A percentile compares a stretch with the other conserved stretches of the same genome.
Conservation (phyloP, 2,888 invertebrate genomes). For the Lithodes maja region DNA sequence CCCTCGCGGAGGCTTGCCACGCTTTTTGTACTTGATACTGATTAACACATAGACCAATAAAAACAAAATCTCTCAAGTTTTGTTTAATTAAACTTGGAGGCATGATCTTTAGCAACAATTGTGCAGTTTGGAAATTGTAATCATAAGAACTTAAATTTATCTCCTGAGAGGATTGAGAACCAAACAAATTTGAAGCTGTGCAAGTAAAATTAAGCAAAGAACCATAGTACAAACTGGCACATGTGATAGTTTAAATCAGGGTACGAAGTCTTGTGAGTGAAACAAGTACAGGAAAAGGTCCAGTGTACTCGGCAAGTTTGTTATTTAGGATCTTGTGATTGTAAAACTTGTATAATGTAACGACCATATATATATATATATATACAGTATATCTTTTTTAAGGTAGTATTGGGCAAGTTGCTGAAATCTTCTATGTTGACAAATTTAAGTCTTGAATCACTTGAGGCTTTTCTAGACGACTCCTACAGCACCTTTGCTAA, state of each 20-base stretch:
- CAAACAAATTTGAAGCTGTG: constrained; percentile 27
- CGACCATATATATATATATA: constrained; percentile 39
- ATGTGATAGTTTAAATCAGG: constrained; percentile 63
- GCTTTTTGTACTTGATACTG: constrained; percentile 66
- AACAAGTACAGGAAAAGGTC: constrained; percentile 23
- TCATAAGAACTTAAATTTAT: neutral
- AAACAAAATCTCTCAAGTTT: constrained; percentile 62
- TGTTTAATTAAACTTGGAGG: constrained; percentile 63
- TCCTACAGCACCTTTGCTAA: too few species aligned
- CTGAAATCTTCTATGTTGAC: constrained; percentile 22
- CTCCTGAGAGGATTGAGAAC: neutral
- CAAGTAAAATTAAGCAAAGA: constrained; percentile 22
- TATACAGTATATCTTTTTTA: neutral
- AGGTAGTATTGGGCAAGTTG: constrained; percentile 54
- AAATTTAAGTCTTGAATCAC: neutral
- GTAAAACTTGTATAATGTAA: constrained; percentile 34
- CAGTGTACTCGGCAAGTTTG: constrained; percentile 38
- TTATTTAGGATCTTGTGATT: constrained; percentile 30
- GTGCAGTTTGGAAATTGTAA: neutral
- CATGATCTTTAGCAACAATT: neutral
- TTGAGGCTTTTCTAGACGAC: too few species aligned
- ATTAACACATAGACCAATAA: constrained; percentile 67
- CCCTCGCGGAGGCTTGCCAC: constrained; percentile 64
- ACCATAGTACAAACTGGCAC: constrained; percentile 60
- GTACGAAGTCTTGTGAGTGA: constrained; percentile 40